Evolutionary conservation across 1,140 invertebrate species (phyloP).

Genomic region (Lethrus apterus): DNA sequence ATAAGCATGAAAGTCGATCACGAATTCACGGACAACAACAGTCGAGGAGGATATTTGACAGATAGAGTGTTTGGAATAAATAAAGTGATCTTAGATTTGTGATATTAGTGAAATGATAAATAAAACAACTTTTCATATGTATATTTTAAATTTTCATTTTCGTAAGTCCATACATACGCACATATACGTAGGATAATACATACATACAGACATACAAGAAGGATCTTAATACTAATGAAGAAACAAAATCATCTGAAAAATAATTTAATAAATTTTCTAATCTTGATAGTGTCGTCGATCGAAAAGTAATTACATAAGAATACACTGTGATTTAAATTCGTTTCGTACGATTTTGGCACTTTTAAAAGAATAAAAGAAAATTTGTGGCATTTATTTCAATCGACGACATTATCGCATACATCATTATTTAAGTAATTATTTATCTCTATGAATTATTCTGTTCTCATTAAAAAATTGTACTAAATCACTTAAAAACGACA

Average conservation of each 20-base stretch:
- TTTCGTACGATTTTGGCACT: slow-evolving; percentile 26
- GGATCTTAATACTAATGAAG: background rate
- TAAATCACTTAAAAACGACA: too few species aligned
- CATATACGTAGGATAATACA: slow-evolving; percentile 32
- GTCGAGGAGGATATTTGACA: too few species aligned
- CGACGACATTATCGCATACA: too few species aligned
- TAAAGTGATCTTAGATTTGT: too few species aligned
- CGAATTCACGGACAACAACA: too few species aligned
- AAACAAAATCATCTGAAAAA: background rate
- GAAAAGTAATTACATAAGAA: background rate
- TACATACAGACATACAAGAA: slow-evolving; percentile 38
- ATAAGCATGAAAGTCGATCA: too few species aligned
- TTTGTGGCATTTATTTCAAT: too few species aligned
- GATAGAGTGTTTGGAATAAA: too few species aligned
- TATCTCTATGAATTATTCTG: too few species aligned
- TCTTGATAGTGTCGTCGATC: slow-evolving; percentile 10
- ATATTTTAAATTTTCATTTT: slow-evolving; percentile 37
- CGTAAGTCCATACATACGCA: slow-evolving; percentile 36
- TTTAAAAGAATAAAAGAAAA: too few species aligned
- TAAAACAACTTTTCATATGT: slow-evolving; percentile 23
- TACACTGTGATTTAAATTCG: slow-evolving; percentile 25
- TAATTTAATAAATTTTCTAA: slow-evolving; percentile 5
- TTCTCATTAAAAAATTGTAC: too few species aligned
- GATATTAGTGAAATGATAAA: slow-evolving; percentile 8
- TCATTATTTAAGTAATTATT: too few species aligned